Evolutionary conservation across 2,888 invertebrate species (phyloP), one percentile per base, ranked within the genome.

Genomic region (Eulithis prunata): DNA sequence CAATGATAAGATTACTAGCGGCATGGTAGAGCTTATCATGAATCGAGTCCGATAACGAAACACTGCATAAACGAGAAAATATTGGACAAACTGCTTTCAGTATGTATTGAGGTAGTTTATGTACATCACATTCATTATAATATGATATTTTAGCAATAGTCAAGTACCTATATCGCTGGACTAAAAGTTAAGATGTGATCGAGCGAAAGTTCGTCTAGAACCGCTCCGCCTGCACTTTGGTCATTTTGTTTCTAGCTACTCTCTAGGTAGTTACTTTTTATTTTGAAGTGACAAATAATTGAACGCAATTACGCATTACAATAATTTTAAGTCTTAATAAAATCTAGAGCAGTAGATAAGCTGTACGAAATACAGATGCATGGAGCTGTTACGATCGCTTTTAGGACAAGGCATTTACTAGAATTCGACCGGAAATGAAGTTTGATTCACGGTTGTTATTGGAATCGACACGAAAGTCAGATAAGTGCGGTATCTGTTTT

Each of bases 1-100:
- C 84, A 84, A 83, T 88, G 93, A 93, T 93, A 93, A 93, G 91
- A 91, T 89, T 90, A 89, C 86, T 80, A 78, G 82, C 85, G 85
- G 88, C 87, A 89, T 88, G 84, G 87, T 84, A 77, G 73, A 84
- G 85, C 90, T 92, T 93, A 92, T 92, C 91, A 81, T 86, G 87
- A 91, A 90, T 91, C 90, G 88, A 85, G 81, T 76, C 80, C 78
- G 91, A 91, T 92, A 91, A 89, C 87, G 81, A 78, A 75, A 76
- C 77, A 83, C 84, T 82, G 87, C 85, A 86, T 83, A 86, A 81
- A 87, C 79, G 80, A 80, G 79, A 84, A 84, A 81, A 84, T 85
- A 83, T 84, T 81, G 81, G 81, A 73, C 81, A 77, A 77, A 75
- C 77, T 75, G 79, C 84, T 82, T 84, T 80, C 81, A 80, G 84